phyloP scores from a whole-genome alignment of 1,140 invertebrate species.

The Dreissena polymorpha region DNA sequence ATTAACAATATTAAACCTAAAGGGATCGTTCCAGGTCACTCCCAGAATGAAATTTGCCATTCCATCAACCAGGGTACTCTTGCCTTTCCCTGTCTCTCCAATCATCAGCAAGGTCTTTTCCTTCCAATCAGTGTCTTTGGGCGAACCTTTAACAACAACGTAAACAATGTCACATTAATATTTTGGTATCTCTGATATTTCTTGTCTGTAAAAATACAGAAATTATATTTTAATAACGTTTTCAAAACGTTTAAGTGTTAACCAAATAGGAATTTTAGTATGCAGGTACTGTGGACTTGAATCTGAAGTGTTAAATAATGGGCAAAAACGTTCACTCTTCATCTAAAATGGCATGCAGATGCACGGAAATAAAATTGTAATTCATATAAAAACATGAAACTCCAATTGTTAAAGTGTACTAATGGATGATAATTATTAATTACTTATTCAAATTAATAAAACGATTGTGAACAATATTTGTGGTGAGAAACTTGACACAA shows the following conservation, averaged over 20 bases:
- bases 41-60: conserved; percentile 33
- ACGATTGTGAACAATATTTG: too few species aligned
- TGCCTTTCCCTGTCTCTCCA: conserved; percentile 45
- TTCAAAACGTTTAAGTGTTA: neutral
- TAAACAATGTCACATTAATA: neutral
- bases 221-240: neutral
- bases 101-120: conserved; percentile 48
- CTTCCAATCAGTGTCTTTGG: neutral
- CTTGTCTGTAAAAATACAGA: too few species aligned
- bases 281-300: neutral
- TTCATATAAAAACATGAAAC: too few species aligned
- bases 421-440: too few species aligned
- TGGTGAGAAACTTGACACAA: neutral
- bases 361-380: too few species aligned
- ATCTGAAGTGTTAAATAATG: neutral
- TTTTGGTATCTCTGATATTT: neutral
- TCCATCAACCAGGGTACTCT: conserved; percentile 39
- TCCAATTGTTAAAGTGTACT: too few species aligned
- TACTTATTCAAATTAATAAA: too few species aligned
- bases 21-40: conserved; percentile 37
- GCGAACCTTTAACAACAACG: neutral
- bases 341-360: too few species aligned
- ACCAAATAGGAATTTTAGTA: too few species aligned
- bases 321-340: neutral
- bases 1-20: conserved; percentile 41